A percentile compares a stretch with the other conserved stretches of the same genome.
Evolutionary conservation across 1,140 invertebrate genomes (phyloP).

Genomic region (Pseudomyrmex cubaensis): DNA sequence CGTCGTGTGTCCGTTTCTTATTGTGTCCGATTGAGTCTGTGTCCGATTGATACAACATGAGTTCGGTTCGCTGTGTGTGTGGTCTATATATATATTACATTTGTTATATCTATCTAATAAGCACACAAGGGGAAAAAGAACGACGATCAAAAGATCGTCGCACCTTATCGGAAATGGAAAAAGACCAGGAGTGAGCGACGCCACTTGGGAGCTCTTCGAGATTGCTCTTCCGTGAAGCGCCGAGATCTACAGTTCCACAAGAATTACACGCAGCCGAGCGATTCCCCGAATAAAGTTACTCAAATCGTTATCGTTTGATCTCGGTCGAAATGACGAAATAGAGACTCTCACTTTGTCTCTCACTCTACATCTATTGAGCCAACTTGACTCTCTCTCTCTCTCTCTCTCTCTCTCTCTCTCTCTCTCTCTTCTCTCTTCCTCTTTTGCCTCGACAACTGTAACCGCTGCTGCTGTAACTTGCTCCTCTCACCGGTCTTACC

Average conservation of each 20-base stretch:
- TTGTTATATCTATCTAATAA: not conserved
- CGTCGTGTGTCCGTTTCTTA: too few species aligned
- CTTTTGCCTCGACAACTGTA: not conserved
- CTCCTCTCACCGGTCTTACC: constrained; percentile 11
- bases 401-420: constrained; percentile 7
- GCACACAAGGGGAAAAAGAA: not conserved
- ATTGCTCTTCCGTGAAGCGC: not conserved
- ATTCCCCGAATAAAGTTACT: constrained; percentile 38
- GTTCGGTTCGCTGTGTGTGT: not conserved
- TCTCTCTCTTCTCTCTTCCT: constrained; percentile 1
- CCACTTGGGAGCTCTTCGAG: constrained; percentile 19
- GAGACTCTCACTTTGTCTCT: constrained; percentile 6
- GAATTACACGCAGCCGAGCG: constrained; percentile 18
- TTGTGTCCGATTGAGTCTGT: too few species aligned
- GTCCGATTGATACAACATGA: too few species aligned
- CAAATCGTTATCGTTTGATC: constrained; percentile 49
- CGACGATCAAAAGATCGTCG: not conserved
- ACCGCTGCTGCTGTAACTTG: not conserved
- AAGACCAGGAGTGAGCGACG: not conserved
- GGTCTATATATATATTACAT: not conserved
- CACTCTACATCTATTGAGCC: too few species aligned
- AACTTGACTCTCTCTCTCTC: too few species aligned
- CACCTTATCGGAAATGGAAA: not conserved
- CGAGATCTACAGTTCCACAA: constrained; percentile 5
- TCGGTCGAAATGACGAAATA: not conserved